phyloP scores from a whole-genome alignment of 1,140 invertebrate genomes.

The Drosophila repleta region DNA sequence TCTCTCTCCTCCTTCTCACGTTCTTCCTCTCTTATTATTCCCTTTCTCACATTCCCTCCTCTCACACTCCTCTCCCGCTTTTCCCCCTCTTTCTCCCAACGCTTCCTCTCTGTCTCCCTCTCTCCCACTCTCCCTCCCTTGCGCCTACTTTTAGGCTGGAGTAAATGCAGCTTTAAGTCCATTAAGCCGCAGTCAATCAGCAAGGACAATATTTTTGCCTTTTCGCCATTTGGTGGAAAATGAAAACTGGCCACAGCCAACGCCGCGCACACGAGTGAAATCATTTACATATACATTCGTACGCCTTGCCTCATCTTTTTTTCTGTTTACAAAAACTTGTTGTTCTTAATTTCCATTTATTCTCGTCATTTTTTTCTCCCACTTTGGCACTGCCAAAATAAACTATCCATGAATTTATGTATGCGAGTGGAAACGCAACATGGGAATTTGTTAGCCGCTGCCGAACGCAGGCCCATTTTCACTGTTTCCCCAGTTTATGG shows the following conservation, averaged over 20 bases:
- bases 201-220: constrained; percentile 27
- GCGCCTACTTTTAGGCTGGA: neutral
- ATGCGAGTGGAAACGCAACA: constrained; percentile 55
- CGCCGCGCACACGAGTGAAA: constrained; percentile 42
- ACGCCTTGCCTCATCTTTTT: neutral
- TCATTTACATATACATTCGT: constrained; percentile 45
- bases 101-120: too few species aligned
- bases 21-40: neutral
- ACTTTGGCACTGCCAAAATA: constrained; percentile 52
- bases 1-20: neutral
- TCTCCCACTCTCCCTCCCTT: too few species aligned
- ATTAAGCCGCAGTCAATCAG: constrained; percentile 48
- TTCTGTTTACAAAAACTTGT: constrained; percentile 14
- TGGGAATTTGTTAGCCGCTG: constrained; percentile 50
- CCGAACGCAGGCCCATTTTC: constrained; percentile 2
- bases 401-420: constrained; percentile 69
- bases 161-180: constrained; percentile 33
- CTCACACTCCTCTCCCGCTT: neutral
- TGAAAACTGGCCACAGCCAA: constrained; percentile 39
- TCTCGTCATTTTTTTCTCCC: constrained; percentile 10
- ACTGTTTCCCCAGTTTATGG: constrained; percentile 4
- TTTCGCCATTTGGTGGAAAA: constrained; percentile 22
- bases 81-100: neutral
- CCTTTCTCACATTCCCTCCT: neutral
- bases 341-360: constrained; percentile 21